Percentiles rank a stretch among this genome's conserved stretches.
phyloP scores from a whole-genome alignment of 2,888 invertebrate species.

The Bhutanitis thaidina region DNA sequence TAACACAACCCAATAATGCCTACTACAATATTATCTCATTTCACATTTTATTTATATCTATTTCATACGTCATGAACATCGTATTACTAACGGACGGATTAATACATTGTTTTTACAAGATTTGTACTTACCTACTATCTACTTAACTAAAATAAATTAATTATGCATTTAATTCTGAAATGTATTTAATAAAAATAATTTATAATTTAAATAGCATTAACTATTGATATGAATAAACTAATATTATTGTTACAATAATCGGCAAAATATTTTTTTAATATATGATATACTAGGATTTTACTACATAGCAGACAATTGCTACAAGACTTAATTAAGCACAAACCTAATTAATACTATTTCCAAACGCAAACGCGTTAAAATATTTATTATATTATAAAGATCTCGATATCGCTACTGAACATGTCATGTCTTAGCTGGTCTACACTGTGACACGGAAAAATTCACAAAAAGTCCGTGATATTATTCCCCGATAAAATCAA shows the following conservation, averaged over 20 bases:
- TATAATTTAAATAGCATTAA: not conserved
- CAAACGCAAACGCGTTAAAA: too few relatives aligned
- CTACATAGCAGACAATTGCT: not conserved
- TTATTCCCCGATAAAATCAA: too few relatives aligned
- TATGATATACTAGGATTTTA: not conserved
- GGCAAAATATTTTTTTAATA: too few relatives aligned
- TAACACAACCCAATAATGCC: not conserved
- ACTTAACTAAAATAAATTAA: slow-evolving; percentile 16
- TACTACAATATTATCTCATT: not conserved
- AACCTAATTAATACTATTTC: not conserved
- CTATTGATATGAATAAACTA: too few relatives aligned
- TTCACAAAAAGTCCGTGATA: too few relatives aligned
- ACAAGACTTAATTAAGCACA: not conserved
- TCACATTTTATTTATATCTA: not conserved
- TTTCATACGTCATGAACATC: not conserved
- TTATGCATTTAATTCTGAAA: not conserved
- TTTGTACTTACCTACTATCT: slow-evolving; percentile 6
- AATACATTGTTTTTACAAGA: not conserved
- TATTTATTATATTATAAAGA: too few relatives aligned
- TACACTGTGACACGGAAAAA: too few relatives aligned
- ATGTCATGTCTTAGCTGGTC: too few relatives aligned
- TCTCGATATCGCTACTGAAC: too few relatives aligned
- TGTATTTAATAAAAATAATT: not conserved
- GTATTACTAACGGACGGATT: slow-evolving; percentile 12
- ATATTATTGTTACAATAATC: too few relatives aligned